A percentile compares a stretch with the other conserved stretches of the same genome.
These are phyloP conservation scores for Choloepus hoffmanni DNA, from an alignment of 2,113 vertebrate genomes.

Conservation along the genomic window DNA sequence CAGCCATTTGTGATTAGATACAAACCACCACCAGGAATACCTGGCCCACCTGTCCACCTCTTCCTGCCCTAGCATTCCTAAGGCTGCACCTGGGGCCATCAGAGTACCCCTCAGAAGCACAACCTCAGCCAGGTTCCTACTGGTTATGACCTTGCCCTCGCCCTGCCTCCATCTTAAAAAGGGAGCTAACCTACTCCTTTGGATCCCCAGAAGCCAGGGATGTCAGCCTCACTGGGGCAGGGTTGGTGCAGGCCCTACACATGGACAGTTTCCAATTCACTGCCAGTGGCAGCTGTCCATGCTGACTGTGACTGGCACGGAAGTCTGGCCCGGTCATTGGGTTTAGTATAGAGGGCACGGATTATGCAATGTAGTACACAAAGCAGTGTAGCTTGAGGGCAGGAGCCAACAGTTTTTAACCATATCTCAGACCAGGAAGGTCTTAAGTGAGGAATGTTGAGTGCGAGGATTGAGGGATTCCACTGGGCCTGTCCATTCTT, in stretches of 20 bases:
- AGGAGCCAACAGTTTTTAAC: background rate
- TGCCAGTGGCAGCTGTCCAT: background rate
- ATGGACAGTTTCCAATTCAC: fast-evolving
- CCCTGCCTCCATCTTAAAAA: background rate
- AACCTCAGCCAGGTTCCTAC: background rate
- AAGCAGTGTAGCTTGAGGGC: background rate
- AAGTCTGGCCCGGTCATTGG: fast-evolving
- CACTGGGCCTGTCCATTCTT: background rate
- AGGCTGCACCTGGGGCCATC: background rate
- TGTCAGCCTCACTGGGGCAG: background rate
- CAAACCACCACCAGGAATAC: background rate
- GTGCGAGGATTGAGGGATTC: background rate
- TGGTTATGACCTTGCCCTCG: background rate
- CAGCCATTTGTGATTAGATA: background rate
- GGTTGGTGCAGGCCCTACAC: background rate
- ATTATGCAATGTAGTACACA: background rate
- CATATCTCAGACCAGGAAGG: background rate
- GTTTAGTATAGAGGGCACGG: background rate
- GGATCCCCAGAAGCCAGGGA: background rate
- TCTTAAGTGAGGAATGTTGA: conserved; percentile 31
- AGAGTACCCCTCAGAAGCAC: background rate
- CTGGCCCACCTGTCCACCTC: too few species aligned
- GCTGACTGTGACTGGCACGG: background rate
- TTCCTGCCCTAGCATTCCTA: background rate
- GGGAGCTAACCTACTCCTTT: background rate